Conservation (phyloP, 2,888 invertebrate genomes). For the Lycophotia porphyrea region DNA sequence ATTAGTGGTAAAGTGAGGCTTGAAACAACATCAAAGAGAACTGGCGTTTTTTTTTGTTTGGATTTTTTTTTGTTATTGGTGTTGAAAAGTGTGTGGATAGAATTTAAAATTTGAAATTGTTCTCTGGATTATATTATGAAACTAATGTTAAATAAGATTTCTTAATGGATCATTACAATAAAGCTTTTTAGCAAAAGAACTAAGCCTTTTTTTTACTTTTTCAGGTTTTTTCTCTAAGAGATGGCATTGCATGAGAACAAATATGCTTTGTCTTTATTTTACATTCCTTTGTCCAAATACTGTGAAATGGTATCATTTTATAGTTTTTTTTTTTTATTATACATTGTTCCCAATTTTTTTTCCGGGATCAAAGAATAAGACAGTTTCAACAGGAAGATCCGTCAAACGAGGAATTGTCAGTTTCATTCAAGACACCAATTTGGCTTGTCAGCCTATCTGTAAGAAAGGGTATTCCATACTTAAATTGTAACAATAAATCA, state of each 20-base stretch:
- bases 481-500: conserved; percentile 10
- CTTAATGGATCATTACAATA: background rate
- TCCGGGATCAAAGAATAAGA: background rate
- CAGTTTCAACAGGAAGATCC: background rate
- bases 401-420: background rate
- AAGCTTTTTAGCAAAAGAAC: no score
- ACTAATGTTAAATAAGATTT: background rate
- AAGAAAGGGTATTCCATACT: conserved; percentile 2
- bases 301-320: background rate
- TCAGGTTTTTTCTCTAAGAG: no score
- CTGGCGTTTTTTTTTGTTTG: background rate
- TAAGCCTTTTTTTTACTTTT: no score
- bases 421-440: background rate
- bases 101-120: background rate
- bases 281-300: background rate
- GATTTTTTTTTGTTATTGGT: background rate
- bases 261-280: background rate
- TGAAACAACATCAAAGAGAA: conserved; percentile 8
- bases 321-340: rapidly evolving
- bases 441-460: background rate
- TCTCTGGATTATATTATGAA: background rate
- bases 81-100: background rate
- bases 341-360: background rate
- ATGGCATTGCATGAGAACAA: background rate
- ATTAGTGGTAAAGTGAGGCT: conserved; percentile 26